Evolutionary conservation across 2,113 vertebrate genomes (phyloP).

Genomic region (Butorides virescens): DNA sequence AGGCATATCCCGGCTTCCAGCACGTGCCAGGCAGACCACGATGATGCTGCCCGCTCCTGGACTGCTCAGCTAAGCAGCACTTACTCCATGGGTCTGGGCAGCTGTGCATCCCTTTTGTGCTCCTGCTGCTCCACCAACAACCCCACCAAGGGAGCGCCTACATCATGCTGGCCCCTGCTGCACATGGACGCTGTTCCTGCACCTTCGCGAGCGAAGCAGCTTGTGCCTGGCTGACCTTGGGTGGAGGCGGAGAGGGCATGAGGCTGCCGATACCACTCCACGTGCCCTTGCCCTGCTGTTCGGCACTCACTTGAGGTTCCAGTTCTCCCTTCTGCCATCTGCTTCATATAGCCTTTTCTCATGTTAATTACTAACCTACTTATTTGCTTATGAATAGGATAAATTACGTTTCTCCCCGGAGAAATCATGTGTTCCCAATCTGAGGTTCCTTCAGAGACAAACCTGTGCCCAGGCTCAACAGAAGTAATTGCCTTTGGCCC

Average conservation of each 20-base stretch:
- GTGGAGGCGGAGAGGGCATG: background rate
- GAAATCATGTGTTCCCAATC: conserved; percentile 11
- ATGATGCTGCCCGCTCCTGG: fast-evolving
- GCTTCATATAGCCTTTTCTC: background rate
- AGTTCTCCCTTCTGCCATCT: background rate
- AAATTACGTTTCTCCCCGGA: conserved; percentile 11
- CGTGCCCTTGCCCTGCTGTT: background rate
- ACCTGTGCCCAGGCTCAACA: background rate
- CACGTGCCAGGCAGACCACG: fast-evolving
- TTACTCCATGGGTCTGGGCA: fast-evolving
- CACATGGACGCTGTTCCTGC: fast-evolving
- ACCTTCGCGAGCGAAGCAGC: fast-evolving
- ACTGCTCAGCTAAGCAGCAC: too few relatives aligned
- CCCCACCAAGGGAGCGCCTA: fast-evolving
- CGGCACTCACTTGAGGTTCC: background rate
- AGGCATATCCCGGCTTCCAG: fast-evolving
- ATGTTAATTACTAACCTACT: conserved; percentile 20
- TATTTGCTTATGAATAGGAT: conserved; percentile 36
- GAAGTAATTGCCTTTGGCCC: conserved; percentile 37
- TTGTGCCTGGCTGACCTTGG: background rate
- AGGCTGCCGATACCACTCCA: background rate
- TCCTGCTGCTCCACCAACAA: background rate
- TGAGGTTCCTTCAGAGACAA: background rate
- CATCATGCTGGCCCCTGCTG: fast-evolving
- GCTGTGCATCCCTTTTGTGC: background rate